Conservation (phyloP, 1,140 invertebrate genomes). For the Drosophila carrolli region DNA sequence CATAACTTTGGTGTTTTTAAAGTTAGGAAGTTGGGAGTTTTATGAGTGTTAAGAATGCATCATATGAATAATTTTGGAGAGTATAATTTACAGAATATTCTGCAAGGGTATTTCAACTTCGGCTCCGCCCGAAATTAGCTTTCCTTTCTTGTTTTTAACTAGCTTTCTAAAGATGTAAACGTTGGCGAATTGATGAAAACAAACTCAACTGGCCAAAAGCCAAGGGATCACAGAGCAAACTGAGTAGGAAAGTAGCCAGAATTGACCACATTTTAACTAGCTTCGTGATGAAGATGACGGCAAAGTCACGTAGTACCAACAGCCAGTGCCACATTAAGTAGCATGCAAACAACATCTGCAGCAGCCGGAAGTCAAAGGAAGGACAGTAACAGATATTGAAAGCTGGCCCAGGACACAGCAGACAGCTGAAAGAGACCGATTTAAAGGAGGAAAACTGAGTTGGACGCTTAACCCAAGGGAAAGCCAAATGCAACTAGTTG, state of each 20-base stretch:
- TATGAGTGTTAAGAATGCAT: too few species aligned
- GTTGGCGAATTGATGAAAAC: slow-evolving; percentile 18
- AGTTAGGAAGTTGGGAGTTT: too few species aligned
- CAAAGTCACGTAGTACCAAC: slow-evolving; percentile 67
- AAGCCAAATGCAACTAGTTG: slow-evolving; percentile 63
- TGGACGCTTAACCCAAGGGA: slow-evolving; percentile 32
- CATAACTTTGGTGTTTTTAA: too few species aligned
- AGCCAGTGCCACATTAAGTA: slow-evolving; percentile 65
- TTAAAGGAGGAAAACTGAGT: slow-evolving; percentile 6
- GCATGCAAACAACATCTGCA: slow-evolving; percentile 62
- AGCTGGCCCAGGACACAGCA: slow-evolving; percentile 34
- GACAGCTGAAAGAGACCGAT: neutral
- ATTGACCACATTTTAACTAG: slow-evolving; percentile 33
- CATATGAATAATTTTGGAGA: too few species aligned
- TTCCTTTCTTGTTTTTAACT: too few species aligned
- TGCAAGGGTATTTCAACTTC: too few species aligned
- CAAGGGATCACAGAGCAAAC: slow-evolving; percentile 24
- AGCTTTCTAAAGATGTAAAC: slow-evolving; percentile 34
- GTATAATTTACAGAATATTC: too few species aligned
- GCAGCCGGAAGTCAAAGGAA: slow-evolving; percentile 47
- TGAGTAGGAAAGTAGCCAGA: slow-evolving; percentile 17
- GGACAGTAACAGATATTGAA: slow-evolving; percentile 72
- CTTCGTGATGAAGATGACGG: slow-evolving; percentile 48
- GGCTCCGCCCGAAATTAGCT: too few species aligned
- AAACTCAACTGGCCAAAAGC: slow-evolving; percentile 23